These are phyloP conservation scores for Hirtodrosophila histrioides DNA, from an alignment of 2,888 invertebrate genomes.

Conservation along the genomic window DNA sequence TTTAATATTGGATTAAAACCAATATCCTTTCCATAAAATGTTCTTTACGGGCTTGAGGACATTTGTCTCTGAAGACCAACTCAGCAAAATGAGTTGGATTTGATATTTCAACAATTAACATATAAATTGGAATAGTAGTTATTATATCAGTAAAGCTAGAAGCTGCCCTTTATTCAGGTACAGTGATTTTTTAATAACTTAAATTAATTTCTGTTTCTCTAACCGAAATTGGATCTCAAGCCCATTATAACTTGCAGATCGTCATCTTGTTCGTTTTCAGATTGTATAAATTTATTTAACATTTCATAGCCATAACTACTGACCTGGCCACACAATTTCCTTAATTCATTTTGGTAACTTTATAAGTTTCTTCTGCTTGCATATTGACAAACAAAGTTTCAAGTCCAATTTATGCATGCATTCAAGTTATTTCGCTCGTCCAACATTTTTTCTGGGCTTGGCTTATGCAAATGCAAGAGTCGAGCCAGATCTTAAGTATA, in stretches of 20 bases:
- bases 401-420: conserved; percentile 59
- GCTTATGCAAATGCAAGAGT: conserved; percentile 59
- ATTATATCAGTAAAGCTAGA: no score
- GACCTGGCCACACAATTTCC: conserved; percentile 26
- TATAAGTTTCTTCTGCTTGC: conserved; percentile 39
- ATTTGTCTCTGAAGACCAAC: no score
- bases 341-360: conserved; percentile 63
- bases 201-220: not conserved
- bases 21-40: no score
- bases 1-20: no score
- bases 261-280: not conserved
- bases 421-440: conserved; percentile 45
- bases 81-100: no score
- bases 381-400: conserved; percentile 67
- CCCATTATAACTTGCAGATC: conserved; percentile 3
- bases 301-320: conserved; percentile 18
- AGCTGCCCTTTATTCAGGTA: no score
- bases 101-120: no score
- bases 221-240: not conserved
- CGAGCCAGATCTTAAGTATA: conserved; percentile 55
- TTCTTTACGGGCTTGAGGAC: no score
- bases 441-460: conserved; percentile 22
- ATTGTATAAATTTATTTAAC: conserved; percentile 20
- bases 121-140: no score
- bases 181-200: not conserved